Conservation (phyloP, 2,113 vertebrate genomes). For the Neofelis nebulosa region DNA sequence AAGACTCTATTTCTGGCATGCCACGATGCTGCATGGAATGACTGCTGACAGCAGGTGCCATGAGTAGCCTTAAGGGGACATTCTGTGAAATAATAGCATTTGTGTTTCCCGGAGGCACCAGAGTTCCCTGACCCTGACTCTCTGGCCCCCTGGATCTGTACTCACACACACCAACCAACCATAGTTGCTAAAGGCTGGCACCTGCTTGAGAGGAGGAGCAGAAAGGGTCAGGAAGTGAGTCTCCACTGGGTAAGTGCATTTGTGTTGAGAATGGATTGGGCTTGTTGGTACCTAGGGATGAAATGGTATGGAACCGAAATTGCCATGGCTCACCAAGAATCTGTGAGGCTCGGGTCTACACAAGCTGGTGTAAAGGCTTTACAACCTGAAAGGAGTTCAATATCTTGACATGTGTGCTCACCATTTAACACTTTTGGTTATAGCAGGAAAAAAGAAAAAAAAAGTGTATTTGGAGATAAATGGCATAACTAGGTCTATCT, state of each 20-base stretch:
- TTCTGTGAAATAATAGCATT: neutral
- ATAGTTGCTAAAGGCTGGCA: neutral
- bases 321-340: neutral
- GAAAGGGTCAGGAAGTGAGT: neutral
- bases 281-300: neutral
- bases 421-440: neutral
- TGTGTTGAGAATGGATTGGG: neutral
- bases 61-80: neutral
- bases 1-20: neutral
- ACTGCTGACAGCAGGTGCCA: too few relatives aligned
- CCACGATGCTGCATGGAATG: neutral
- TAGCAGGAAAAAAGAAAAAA: neutral
- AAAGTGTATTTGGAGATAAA: constrained; percentile 34
- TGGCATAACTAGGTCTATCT: neutral
- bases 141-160: neutral
- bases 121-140: neutral
- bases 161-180: neutral
- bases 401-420: neutral
- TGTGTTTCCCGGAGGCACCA: neutral
- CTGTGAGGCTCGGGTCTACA: neutral
- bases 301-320: neutral
- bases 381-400: constrained; percentile 38
- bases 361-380: neutral
- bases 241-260: neutral
- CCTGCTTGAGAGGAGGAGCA: neutral